These are phyloP conservation scores for Meandrina meandrites DNA, from an alignment of 92 coral and sea anemone species.

Conservation along the genomic window DNA sequence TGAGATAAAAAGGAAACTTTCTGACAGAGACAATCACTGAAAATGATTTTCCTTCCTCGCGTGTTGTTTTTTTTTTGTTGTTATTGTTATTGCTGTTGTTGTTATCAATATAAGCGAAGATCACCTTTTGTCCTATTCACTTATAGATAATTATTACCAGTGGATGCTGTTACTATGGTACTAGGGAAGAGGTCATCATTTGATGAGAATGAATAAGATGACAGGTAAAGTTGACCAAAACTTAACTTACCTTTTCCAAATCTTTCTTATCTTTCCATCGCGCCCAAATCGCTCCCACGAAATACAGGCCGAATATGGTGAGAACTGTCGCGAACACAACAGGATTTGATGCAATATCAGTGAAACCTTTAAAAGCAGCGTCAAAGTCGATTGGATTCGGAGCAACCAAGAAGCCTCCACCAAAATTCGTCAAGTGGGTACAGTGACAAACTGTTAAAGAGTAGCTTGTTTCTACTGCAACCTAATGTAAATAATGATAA, in stretches of 20 bases:
- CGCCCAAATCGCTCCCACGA: slow-evolving; percentile 79
- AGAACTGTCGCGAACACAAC: slow-evolving; percentile 85
- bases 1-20: too few species aligned
- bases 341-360: slow-evolving; percentile 73
- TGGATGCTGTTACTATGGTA: neutral
- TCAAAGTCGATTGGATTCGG: slow-evolving; percentile 93
- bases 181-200: neutral
- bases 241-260: slow-evolving; percentile 62
- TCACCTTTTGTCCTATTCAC: too few species aligned
- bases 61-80: too few species aligned
- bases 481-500: slow-evolving; percentile 30
- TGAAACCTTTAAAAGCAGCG: slow-evolving; percentile 66
- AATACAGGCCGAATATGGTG: slow-evolving; percentile 79
- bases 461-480: slow-evolving; percentile 51
- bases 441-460: slow-evolving; percentile 64
- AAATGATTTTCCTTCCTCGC: too few species aligned
- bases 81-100: too few species aligned
- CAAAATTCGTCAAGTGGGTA: slow-evolving; percentile 87
- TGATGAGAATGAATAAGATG: neutral
- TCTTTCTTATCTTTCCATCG: slow-evolving; percentile 82
- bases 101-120: too few species aligned
- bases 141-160: neutral
- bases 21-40: too few species aligned
- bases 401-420: slow-evolving; percentile 90
- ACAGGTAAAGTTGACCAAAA: neutral